Percentiles rank a stretch among this genome's conserved stretches.
These are phyloP conservation scores for Heliothis virescens DNA, from an alignment of 1,140 invertebrate genomes.

Conservation along the genomic window DNA sequence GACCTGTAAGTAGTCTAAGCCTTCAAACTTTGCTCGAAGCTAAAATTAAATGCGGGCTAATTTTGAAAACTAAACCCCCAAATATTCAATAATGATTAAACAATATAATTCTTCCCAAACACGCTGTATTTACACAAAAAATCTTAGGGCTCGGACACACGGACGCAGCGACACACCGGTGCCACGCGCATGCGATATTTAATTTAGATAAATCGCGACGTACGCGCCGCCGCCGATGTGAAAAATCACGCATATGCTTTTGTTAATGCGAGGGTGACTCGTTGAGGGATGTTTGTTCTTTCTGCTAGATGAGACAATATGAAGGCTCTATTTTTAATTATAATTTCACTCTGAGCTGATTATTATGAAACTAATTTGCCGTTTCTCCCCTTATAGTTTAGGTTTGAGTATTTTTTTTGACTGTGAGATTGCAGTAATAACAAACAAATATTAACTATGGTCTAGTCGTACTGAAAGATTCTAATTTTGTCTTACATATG, in stretches of 20 bases:
- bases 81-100: not conserved
- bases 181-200: conserved; percentile 83
- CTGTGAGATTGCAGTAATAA: too few species aligned
- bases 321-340: not conserved
- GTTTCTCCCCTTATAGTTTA: not conserved
- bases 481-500: too few species aligned
- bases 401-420: too few species aligned
- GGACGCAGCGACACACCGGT: conserved; percentile 60
- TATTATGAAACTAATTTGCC: not conserved
- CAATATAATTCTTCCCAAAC: conserved; percentile 2
- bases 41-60: not conserved
- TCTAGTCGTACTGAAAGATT: too few species aligned
- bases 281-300: conserved; percentile 42
- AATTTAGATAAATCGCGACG: conserved; percentile 86
- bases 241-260: conserved; percentile 84
- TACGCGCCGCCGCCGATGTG: conserved; percentile 65
- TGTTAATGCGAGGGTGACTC: conserved; percentile 63
- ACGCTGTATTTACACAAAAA: conserved; percentile 63
- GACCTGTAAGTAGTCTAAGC: too few species aligned
- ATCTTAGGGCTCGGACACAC: conserved; percentile 67
- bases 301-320: conserved; percentile 61
- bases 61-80: not conserved
- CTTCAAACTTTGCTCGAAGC: too few species aligned
- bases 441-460: too few species aligned
- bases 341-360: not conserved